Percentiles rank a stretch among this genome's conserved stretches.
Conservation (phyloP, 2,797 vertebrate species). For the Rhinichthys osculus region DNA sequence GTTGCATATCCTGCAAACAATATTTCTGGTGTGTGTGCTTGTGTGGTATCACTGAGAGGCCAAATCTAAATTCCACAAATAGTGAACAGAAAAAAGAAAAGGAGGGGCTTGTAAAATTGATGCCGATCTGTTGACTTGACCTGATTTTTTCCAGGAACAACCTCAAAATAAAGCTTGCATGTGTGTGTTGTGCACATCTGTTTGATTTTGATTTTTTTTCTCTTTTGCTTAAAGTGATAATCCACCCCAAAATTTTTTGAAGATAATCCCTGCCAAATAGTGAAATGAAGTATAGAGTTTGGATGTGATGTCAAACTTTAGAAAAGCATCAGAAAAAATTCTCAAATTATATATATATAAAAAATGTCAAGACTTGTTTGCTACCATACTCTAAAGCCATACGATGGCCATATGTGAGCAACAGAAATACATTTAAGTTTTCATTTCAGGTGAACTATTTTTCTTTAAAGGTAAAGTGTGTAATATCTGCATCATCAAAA, state of each 20-base stretch:
- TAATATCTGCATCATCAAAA: background rate
- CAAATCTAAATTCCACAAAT: slow-evolving; percentile 51
- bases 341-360: background rate
- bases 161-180: background rate
- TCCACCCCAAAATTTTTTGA: background rate
- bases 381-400: background rate
- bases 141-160: background rate
- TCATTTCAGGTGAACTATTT: background rate
- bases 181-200: background rate
- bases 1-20: slow-evolving; percentile 52
- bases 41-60: slow-evolving; percentile 44
- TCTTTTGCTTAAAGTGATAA: background rate
- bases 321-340: background rate
- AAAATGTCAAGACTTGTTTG: background rate
- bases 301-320: background rate
- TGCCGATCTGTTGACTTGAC: background rate
- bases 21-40: background rate
- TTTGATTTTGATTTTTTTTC: background rate
- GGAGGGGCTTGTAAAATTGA: slow-evolving; percentile 2
- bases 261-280: background rate
- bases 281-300: background rate
- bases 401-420: background rate
- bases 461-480: background rate
- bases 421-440: background rate
- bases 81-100: slow-evolving; percentile 30